phyloP scores from a whole-genome alignment of 2,113 vertebrate genomes.

The Pteropus alecto region DNA sequence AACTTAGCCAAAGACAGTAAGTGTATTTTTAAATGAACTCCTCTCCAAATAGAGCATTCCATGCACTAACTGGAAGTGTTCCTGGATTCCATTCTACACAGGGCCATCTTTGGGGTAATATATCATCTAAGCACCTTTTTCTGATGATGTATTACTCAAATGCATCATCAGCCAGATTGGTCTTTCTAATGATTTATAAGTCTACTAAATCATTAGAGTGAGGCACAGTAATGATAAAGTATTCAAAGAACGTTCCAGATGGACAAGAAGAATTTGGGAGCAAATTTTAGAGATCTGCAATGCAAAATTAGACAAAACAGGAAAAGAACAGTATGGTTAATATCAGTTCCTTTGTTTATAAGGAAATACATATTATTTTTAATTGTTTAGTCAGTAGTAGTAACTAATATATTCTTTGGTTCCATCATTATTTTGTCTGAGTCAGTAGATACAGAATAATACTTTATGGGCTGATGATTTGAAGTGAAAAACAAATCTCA shows the following conservation, averaged over 20 bases:
- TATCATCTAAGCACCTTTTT: conserved; percentile 71
- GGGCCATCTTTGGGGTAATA: conserved; percentile 64
- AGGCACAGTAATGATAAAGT: conserved; percentile 59
- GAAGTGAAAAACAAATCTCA: not conserved
- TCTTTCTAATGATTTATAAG: conserved; percentile 78
- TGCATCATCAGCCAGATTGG: conserved; percentile 68
- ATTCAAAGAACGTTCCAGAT: conserved; percentile 68
- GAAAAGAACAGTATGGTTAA: not conserved
- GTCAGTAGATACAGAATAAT: not conserved
- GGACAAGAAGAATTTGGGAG: conserved; percentile 42
- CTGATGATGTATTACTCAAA: conserved; percentile 77
- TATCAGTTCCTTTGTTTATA: not conserved
- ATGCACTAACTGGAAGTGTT: not conserved
- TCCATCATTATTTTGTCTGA: not conserved
- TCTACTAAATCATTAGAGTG: conserved; percentile 70
- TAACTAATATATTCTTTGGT: not conserved
- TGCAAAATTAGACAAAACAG: conserved; percentile 31
- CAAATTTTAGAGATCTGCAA: conserved; percentile 46
- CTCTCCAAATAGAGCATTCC: not conserved
- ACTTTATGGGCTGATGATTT: not conserved
- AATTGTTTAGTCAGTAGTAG: not conserved
- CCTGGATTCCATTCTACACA: conserved; percentile 53
- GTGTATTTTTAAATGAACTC: not conserved
- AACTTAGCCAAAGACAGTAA: not conserved
- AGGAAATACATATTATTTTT: not conserved